Base-by-base conservation (phyloP, 2,113 vertebrate genomes). In the Corythornis vintsioides region DNA sequence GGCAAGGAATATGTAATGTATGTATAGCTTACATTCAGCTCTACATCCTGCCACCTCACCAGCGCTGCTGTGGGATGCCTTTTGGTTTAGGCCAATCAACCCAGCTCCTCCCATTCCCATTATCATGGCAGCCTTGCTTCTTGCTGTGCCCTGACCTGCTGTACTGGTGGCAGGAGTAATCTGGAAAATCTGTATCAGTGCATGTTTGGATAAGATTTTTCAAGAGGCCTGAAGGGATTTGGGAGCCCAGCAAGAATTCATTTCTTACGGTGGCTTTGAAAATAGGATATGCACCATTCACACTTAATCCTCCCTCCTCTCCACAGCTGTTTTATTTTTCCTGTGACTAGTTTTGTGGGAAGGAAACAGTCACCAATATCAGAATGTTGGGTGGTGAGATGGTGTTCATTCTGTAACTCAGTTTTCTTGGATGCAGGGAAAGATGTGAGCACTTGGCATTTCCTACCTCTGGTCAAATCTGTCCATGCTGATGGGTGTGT, bases 251-350 rank as follows among this genome's bases (percentile, higher is more conserved):
- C n/a, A 88, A 33, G 65, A 83, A 87, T 91, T 63, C 72, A 89
- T 93, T 95, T 84, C 47, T 40, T 85, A 77, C 0, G 3, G 78
- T 85, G 66, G 38, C 76, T 93, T 95, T 92, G 75, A 83, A 87
- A 93, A 76, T 45, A 77, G 47, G 67, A 76, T 79, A n/a, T 48
- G 22, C 29, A 73, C 14, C 78, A 35, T 73, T 89, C 15, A 9
- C 82, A 69, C 64, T 83, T 80, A 79, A 83, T 77, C 47, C 3
- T 77, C 84, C 57, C 78, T 89, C 42, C 55, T 84, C 79, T 82
- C 71, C 24, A 3, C 64, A 77, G 86, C 91, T 91, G 25, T 76
- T 94, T 66, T 38, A 22, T 76, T 93, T 92, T 86, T 79, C 57
- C 67, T 19, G 2, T n/a, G 26, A 29, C 78, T 61, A 40, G 15